Base-by-base conservation (phyloP, 2,797 vertebrate species). In the Prunella strophiata region DNA sequence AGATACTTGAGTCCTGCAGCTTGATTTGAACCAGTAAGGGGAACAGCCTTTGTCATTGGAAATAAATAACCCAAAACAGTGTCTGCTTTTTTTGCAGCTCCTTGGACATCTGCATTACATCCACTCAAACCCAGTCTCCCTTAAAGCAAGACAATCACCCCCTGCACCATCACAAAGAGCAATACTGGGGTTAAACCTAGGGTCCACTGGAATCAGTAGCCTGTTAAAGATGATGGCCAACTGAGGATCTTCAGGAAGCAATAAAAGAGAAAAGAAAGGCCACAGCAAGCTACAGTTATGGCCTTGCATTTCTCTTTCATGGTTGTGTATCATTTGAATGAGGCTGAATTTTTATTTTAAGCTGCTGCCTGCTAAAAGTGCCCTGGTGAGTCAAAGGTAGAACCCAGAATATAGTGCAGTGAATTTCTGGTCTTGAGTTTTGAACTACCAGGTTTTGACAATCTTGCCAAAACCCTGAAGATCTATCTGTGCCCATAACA, bases 271-370 rank as follows among this genome's bases (percentile, higher is more conserved):
- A 85, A 84, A 62, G 54, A 51, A 78, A 48, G 58, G 30, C 13
- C 43, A 29, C 40, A 47, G 10, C 16, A 23, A 93, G 52, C 32
- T 48, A 50, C 45, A 32, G 16, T 43, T 84, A 58, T 1, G 10
- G 29, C 16, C 22, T 58, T 57, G 11, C 5, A 4, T 75, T 89
- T 92, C 34, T 47, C 17, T 54, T 89, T 70, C 16, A 7, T 8
- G 4, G 18, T 11, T 1, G 0, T 5, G 13, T 29, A 23, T 21
- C 11, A 32, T 51, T 47, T 83, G 38, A 85, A 58, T 1, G 5
- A 85, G 54, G 30, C 27, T 32, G 20, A 77, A 71, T 78, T 88
- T 89, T 83, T 58, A 65, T 92, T 96, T 80, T 54, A 65, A 81
- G 22, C 16, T 70, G 13, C 38, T 86, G 36, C 50, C 65, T 78